These are phyloP conservation scores for Chalcosyrphus nemorum DNA, from an alignment of 2,888 invertebrate genomes.

Conservation along the genomic window DNA sequence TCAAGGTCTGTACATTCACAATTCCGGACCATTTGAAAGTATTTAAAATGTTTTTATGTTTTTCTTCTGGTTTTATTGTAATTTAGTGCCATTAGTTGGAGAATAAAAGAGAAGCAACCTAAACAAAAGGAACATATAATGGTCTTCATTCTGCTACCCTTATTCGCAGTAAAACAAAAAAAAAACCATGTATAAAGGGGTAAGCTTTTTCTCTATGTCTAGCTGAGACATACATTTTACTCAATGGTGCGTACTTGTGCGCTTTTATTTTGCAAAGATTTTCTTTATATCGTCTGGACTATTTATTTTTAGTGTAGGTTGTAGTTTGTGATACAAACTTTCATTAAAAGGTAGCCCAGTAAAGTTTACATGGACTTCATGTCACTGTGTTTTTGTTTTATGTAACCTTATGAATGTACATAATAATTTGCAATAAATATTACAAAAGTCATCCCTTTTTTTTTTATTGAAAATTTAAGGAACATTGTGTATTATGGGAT, in stretches of 20 bases:
- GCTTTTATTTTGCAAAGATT: neutral
- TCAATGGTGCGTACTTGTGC: neutral
- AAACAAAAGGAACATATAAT: neutral
- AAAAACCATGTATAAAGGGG: neutral
- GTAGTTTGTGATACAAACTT: neutral
- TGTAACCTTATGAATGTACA: no score
- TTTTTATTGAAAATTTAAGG: no score
- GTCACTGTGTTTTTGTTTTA: no score
- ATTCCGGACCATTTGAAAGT: neutral
- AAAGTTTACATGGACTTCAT: no score
- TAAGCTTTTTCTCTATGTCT: neutral
- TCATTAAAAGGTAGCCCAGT: no score
- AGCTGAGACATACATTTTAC: neutral
- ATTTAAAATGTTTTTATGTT: neutral
- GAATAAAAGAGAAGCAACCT: neutral
- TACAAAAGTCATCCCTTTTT: no score
- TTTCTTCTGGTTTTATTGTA: slow-evolving; percentile 6
- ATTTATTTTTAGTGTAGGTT: neutral
- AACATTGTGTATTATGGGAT: no score
- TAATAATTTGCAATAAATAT: no score
- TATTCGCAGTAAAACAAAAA: no score
- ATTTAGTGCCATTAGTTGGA: slow-evolving; percentile 9
- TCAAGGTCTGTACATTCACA: neutral
- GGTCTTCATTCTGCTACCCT: neutral
- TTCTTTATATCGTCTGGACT: neutral